Percentiles rank a stretch among this genome's conserved stretches.
Conservation (phyloP, 2,888 invertebrate species). For the Eudemis profundana region DNA sequence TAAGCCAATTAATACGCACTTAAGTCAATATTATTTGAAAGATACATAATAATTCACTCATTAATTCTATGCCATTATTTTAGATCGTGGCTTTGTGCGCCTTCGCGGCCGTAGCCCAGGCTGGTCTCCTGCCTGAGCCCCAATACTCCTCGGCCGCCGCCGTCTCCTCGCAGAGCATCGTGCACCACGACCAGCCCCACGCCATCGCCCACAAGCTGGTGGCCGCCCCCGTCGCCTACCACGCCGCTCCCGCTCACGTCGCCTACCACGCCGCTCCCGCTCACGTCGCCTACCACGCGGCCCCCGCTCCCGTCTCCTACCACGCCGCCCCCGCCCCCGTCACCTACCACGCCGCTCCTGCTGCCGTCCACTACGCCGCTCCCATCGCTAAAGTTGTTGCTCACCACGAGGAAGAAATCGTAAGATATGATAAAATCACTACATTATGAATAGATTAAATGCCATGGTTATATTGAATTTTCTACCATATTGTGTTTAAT, state of each 20-base stretch:
- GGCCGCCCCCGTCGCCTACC: constrained; percentile 55
- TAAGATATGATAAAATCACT: constrained; percentile 10
- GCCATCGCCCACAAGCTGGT: constrained; percentile 50
- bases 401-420: constrained; percentile 44
- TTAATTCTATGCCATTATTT: constrained; percentile 46
- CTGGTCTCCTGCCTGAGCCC: constrained; percentile 65
- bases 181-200: constrained; percentile 63
- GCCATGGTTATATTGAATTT: background rate
- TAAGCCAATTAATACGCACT: constrained; percentile 27
- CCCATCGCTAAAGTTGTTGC: constrained; percentile 47
- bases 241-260: constrained; percentile 33
- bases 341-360: constrained; percentile 51
- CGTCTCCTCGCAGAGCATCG: constrained; percentile 71
- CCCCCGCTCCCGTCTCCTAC: constrained; percentile 50
- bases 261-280: constrained; percentile 51
- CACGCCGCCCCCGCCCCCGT: constrained; percentile 48
- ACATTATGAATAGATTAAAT: background rate
- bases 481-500: background rate
- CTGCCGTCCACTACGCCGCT: constrained; percentile 28
- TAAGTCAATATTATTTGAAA: no score
- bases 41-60: constrained; percentile 5
- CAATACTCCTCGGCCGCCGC: constrained; percentile 68
- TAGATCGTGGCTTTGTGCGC: constrained; percentile 65
- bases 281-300: constrained; percentile 49
- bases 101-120: constrained; percentile 65